These are phyloP conservation scores for Aegithalos caudatus DNA, from an alignment of 2,113 vertebrate species.

Conservation along the genomic window DNA sequence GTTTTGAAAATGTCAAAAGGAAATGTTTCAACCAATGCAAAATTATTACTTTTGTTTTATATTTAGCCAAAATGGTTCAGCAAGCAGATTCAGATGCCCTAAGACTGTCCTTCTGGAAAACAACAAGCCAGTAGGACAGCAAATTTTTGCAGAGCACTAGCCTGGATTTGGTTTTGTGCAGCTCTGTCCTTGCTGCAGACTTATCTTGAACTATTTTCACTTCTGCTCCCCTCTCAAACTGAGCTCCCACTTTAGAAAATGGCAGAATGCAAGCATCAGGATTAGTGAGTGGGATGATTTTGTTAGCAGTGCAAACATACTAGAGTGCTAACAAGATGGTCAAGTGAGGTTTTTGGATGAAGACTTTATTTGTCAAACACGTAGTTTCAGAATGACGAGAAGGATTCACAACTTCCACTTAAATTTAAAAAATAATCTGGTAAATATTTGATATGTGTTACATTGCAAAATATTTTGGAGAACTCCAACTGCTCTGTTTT, in stretches of 20 bases:
- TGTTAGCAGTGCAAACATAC: constrained; percentile 10
- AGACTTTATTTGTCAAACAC: constrained; percentile 20
- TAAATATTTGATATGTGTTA: constrained; percentile 36
- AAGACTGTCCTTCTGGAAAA: not conserved
- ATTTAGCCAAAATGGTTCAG: not conserved
- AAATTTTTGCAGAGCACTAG: not conserved
- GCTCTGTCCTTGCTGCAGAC: not conserved
- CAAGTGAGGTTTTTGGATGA: constrained; percentile 12
- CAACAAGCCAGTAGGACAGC: not conserved
- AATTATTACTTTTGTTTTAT: not conserved
- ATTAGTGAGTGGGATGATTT: not conserved
- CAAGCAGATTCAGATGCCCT: not conserved
- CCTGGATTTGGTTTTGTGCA: not conserved
- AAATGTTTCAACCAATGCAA: not conserved
- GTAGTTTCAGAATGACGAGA: not conserved
- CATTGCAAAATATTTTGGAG: not conserved
- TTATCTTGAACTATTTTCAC: not conserved
- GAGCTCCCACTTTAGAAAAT: not conserved
- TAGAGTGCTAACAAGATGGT: not conserved
- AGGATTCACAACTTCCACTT: constrained; percentile 13
- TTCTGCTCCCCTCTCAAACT: not conserved
- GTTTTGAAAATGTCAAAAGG: not conserved
- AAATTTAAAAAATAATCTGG: not conserved
- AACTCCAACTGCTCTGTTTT: not conserved
- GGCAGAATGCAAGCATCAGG: not conserved